Base-by-base conservation (phyloP, 2,888 invertebrate species). In the Nesidiocoris tenuis region DNA sequence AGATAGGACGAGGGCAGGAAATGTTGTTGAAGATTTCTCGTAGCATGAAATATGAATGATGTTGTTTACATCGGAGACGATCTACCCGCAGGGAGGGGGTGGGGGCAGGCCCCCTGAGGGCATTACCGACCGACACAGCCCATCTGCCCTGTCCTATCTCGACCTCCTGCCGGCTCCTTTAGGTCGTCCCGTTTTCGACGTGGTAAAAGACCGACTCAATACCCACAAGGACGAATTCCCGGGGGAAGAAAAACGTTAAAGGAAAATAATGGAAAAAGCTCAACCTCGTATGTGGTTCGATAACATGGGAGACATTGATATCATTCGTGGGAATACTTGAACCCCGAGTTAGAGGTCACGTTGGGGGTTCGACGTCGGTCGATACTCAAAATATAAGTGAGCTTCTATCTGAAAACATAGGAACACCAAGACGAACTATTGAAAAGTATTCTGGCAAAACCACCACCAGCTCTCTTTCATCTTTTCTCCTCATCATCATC, bases 21-120 rank as follows among this genome's bases (percentile, higher is more conserved):
- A 54, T 18, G 55, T 66, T 3, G 55, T 66, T 54, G 66, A 19
- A 66, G 66, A 55, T 66, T 54, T 66, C 55, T 65, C 66, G 39
- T 54, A 66, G 21, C 66, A 66, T 66, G 66, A 66, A 66, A 66
- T 66, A 66, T 66, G 66, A 66, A 66, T 66, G 66, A 66, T 66
- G 66, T 66, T 66, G 66, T 66, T 66, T 66, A 66, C 66, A 66
- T 54, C 66, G 54, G 66, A 66, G 66, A 55, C 66, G 66, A 66
- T 66, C 54, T 55, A 18, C 21, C 22, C 7, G 63, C 63, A 16
- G 64, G 55, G 66, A 7, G 39, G 39, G 5, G 12, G 39, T 3
- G 12, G 39, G 12, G 12, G 39, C 5, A 39, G 12, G 39, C 5
- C 39, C 39, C 39, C 39, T 39, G 39, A 39, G 39, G 39, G 39